Evolutionary conservation across 2,113 vertebrate species (phyloP).

Genomic region (Epinephelus fuscoguttatus): DNA sequence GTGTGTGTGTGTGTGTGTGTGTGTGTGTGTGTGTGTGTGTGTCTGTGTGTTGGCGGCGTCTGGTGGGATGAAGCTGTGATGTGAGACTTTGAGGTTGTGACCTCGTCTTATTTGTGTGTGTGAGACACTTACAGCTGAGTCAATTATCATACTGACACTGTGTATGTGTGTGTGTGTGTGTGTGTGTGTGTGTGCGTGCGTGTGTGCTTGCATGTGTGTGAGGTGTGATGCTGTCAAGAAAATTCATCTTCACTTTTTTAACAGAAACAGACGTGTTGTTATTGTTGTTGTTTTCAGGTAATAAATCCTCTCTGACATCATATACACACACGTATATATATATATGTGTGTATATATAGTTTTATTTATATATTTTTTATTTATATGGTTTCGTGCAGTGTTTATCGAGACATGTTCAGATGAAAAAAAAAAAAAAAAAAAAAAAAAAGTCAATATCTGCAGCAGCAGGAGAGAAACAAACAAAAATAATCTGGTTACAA

Average conservation of each 20-base stretch:
- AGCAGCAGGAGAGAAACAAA: no score
- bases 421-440: no score
- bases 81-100: slow-evolving; percentile 11
- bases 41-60: neutral
- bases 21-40: neutral
- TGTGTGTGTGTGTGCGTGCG: neutral
- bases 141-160: slow-evolving; percentile 26
- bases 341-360: no score
- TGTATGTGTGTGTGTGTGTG: slow-evolving; percentile 9
- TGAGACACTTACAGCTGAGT: slow-evolving; percentile 30
- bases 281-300: slow-evolving; percentile 1
- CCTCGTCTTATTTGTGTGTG: slow-evolving; percentile 42
- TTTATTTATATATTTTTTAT: no score
- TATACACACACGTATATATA: no score
- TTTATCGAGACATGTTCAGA: no score
- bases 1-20: neutral
- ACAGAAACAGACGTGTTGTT: neutral
- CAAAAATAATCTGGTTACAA: no score
- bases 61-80: neutral
- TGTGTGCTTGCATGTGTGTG: neutral
- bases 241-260: slow-evolving; percentile 10
- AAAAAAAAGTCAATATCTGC: no score
- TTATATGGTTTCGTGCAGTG: no score
- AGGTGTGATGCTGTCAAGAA: slow-evolving; percentile 7
- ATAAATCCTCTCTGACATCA: neutral